phyloP scores from a whole-genome alignment of 1,140 invertebrate genomes.

The Caerostris extrusa region DNA sequence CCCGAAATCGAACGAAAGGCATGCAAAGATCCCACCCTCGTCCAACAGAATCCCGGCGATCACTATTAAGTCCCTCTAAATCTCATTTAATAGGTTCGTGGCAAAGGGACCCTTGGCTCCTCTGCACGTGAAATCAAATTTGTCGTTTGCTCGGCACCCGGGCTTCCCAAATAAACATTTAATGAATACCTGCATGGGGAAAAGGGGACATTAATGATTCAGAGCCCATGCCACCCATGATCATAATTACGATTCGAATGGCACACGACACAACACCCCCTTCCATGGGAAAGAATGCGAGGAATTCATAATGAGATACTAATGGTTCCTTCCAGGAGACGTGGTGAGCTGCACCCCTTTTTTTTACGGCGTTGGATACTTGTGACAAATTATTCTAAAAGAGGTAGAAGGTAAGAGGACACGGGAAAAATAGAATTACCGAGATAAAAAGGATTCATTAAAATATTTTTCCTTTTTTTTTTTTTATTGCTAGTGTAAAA shows the following conservation, averaged over 20 bases:
- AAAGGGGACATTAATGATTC: constrained; percentile 46
- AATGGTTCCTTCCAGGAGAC: background rate
- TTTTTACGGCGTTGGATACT: background rate
- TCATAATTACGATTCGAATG: constrained; percentile 55
- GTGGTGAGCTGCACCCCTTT: background rate
- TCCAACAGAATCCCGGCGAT: background rate
- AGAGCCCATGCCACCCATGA: background rate
- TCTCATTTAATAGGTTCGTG: constrained; percentile 34
- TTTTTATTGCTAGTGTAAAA: background rate
- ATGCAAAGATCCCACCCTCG: background rate
- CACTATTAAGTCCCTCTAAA: constrained; percentile 30
- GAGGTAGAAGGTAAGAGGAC: background rate
- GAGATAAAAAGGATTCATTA: background rate
- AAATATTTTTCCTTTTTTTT: background rate
- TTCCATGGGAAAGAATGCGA: constrained; percentile 17
- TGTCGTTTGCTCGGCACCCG: constrained; percentile 3
- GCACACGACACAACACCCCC: background rate
- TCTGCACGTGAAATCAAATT: background rate
- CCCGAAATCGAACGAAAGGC: too few relatives aligned
- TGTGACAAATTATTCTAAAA: constrained; percentile 5
- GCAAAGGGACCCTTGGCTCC: background rate
- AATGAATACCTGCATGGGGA: constrained; percentile 25
- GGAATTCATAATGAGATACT: constrained; percentile 47
- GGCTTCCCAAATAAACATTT: constrained; percentile 50
- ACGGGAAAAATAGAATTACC: background rate